Base-by-base conservation (phyloP, 2,888 invertebrate species). In the Sesia apiformis region DNA sequence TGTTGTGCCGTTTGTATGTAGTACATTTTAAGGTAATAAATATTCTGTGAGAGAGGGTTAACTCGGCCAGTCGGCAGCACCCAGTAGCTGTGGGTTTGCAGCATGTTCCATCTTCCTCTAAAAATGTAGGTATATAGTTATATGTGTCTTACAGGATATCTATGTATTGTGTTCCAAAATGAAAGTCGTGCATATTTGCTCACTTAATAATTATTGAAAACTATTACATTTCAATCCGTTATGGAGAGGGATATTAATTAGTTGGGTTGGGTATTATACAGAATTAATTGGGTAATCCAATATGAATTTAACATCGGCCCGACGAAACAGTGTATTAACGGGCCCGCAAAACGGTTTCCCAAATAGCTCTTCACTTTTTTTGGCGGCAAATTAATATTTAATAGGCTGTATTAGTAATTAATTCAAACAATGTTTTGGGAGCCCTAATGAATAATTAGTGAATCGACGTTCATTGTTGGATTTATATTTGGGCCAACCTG, bases 201-300 rank as follows among this genome's bases (percentile, higher is more conserved):
- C 6, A 5, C 42, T 53, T 53, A 61, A 67, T 69, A 71, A 74
- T 70, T 65, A 67, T 64, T 60, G 68, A 66, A 67, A 76, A 76
- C 78, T 80, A 81, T 84, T 79, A 77, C 81, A 80, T 81, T 81
- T 78, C 77, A 79, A 81, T 84, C 69, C 76, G 59, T 59, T 69
- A 69, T 65, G 72, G 68, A 76, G 72, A 69, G 70, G 70, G 67
- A 65, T 77, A 84, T 83, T 82, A 84, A 84, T 86, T 81, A 81
- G 81, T 73, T 70, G 61, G 61, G 70, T 65, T 64, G 67, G 66
- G 74, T 78, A 85, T 85, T 83, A 83, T 78, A 70, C 64, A 60
- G 75, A 75, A 83, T 84, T 86, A 82, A 85, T 84, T 76, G 78
- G 72, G 73, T 85, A 80, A 85, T 84, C 81, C 81, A 75, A 82